phyloP scores from a whole-genome alignment of 2,113 vertebrate genomes.

The Rhagologus leucostigma region DNA sequence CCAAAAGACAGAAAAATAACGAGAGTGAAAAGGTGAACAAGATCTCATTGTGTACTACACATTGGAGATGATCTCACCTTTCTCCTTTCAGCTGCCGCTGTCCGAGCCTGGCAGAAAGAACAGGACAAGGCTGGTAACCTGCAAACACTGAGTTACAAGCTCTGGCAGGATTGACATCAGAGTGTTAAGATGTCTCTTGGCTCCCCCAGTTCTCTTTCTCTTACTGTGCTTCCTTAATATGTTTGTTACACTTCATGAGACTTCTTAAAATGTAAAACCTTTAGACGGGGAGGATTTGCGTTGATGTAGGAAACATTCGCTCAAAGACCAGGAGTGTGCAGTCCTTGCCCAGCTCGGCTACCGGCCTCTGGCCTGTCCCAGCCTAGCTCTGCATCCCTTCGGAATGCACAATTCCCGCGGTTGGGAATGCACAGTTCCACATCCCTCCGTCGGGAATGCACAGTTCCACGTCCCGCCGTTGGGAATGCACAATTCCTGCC shows the following conservation, averaged over 20 bases:
- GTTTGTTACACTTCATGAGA: neutral
- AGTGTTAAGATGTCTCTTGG: neutral
- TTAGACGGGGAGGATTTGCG: neutral
- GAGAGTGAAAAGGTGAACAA: neutral
- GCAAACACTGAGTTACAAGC: neutral
- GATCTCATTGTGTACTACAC: neutral
- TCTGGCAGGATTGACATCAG: neutral
- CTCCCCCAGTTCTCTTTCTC: neutral
- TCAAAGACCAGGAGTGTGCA: neutral
- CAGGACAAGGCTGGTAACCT: neutral
- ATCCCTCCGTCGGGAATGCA: too few relatives aligned
- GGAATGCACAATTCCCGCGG: neutral
- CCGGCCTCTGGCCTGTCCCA: neutral
- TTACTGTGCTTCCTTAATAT: neutral
- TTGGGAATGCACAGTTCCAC: neutral
- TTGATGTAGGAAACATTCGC: neutral
- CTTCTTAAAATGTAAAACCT: neutral
- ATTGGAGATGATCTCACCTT: neutral
- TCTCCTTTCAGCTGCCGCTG: neutral
- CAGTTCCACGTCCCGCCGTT: too few relatives aligned
- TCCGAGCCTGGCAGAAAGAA: neutral
- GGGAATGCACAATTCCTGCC: fast-evolving
- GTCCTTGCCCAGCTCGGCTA: neutral
- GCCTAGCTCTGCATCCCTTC: neutral
- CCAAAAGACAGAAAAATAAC: neutral